Evolutionary conservation across 92 coral and sea anemone genomes (phyloP), one percentile per base, ranked within the genome.

Genomic region (Parazoanthus atlanticus): DNA sequence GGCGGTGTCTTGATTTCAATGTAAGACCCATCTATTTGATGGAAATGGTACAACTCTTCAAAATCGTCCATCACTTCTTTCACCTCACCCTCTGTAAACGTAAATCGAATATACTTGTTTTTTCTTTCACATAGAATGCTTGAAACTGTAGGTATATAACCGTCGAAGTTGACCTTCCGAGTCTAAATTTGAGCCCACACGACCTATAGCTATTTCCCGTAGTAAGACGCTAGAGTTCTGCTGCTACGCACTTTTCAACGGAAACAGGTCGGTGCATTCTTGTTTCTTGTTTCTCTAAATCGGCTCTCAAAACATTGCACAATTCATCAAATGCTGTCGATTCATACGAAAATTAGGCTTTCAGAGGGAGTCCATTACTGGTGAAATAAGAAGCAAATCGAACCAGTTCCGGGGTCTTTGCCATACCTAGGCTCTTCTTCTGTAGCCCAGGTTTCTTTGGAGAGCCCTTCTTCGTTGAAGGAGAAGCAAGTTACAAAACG

Each of bases 1-100:
- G 85, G 84, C 29, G 96, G 94, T 43, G 91, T 90, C 19, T 86
- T 91, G 41, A 91, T 91, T 82, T 89, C 92, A 5, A 91, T 91
- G 84, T 91, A 92, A 23, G 86, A 86, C 47, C 93, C 95, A 84
- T 94, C 84, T 17, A 76, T 76, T 79, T 90, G 93, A 17, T 93
- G 86, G 69, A 93, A 86, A 80, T 91, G 84, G 86, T 88, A 88
- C 72, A 78, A 52, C 75, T 94, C 92, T 82, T 91, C 89, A 85
- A 88, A 94, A 36, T 43, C 69, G 28, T 85, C 92, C 80, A 92
- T 86, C 34, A 81, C 97, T 73, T 86, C 89, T 79, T 90, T 81
- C 65, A 89, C 91, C 90, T 94, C 93, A 38, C 78, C 91, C 26
- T 77, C 82, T 67, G 86, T 94, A 84, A 43, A 52, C 29, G 94